Percentiles rank a stretch among this genome's conserved stretches.
These are phyloP conservation scores for Tiliacea citrago DNA, from an alignment of 2,888 invertebrate species.

Conservation along the genomic window DNA sequence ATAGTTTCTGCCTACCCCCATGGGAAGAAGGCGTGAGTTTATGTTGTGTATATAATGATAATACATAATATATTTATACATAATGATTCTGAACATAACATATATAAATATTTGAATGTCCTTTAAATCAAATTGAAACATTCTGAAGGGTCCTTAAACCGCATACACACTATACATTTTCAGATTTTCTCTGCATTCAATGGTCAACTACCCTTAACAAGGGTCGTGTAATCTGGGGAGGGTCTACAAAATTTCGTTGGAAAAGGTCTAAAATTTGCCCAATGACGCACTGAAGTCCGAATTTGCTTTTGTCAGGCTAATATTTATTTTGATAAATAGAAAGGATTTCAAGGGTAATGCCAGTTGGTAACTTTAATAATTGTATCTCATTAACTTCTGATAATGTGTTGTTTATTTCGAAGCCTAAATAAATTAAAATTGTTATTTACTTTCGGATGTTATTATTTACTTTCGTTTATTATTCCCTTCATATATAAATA, in stretches of 20 bases:
- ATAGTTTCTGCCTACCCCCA: too few species aligned
- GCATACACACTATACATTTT: slow-evolving; percentile 2
- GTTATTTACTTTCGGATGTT: not conserved
- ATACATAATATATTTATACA: too few species aligned
- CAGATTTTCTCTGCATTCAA: slow-evolving; percentile 23
- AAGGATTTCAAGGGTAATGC: slow-evolving; percentile 24
- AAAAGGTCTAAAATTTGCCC: slow-evolving; percentile 54
- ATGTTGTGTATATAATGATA: too few species aligned
- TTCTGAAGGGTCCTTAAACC: not conserved
- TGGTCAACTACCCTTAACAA: slow-evolving; percentile 45
- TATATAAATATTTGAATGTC: not conserved
- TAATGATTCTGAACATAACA: too few species aligned
- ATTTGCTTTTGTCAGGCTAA: slow-evolving; percentile 45
- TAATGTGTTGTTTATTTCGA: slow-evolving; percentile 15
- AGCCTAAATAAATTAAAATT: slow-evolving; percentile 5
- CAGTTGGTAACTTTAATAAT: slow-evolving; percentile 50
- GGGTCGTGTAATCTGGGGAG: slow-evolving; percentile 51
- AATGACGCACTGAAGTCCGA: slow-evolving; percentile 36
- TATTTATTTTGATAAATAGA: slow-evolving; percentile 40
- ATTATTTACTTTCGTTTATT: not conserved
- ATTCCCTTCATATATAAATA: too few species aligned
- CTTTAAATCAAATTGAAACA: not conserved
- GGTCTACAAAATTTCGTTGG: slow-evolving; percentile 43
- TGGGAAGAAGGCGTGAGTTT: too few species aligned
- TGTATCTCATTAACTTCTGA: slow-evolving; percentile 27